Conservation (phyloP, 2,888 invertebrate species). For the Dyspetes luteomarginatus region DNA sequence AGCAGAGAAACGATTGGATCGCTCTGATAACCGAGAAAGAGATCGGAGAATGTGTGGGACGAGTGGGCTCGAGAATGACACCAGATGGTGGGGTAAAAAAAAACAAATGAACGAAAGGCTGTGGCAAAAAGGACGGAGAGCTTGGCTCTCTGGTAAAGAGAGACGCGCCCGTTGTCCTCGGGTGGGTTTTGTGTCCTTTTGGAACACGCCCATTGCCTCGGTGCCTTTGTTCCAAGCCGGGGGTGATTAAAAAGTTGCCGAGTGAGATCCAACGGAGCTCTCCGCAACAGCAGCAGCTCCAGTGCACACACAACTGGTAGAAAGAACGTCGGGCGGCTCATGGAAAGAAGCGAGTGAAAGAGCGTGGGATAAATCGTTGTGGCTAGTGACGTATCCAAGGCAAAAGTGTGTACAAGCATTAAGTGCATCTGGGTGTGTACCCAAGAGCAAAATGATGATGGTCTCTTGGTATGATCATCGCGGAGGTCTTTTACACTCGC, state of each 20-base stretch:
- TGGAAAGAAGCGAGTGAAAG: constrained; percentile 66
- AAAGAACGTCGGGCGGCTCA: constrained; percentile 45
- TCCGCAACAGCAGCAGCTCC: constrained; percentile 30
- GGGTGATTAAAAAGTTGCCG: constrained; percentile 80
- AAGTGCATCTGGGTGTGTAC: constrained; percentile 71
- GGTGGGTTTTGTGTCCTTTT: constrained; percentile 62
- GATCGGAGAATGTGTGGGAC: constrained; percentile 31
- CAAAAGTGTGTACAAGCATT: constrained; percentile 71
- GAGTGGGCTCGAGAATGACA: constrained; percentile 37
- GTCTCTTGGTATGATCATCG: constrained; percentile 70
- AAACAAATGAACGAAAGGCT: constrained; percentile 23
- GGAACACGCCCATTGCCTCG: constrained; percentile 70
- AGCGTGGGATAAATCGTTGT: constrained; percentile 71
- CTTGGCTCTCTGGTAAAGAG: constrained; percentile 47
- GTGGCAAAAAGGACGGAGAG: constrained; percentile 23
- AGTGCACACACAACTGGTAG: constrained; percentile 28
- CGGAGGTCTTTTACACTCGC: constrained; percentile 56
- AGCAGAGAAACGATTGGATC: constrained; percentile 58
- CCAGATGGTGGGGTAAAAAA: constrained; percentile 32
- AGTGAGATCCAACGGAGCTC: constrained; percentile 60
- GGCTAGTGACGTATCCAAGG: constrained; percentile 62
- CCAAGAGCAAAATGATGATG: constrained; percentile 67
- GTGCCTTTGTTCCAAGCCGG: constrained; percentile 74
- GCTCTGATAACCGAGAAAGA: constrained; percentile 65
- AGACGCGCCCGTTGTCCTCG: constrained; percentile 53